Evolutionary conservation across 2,888 invertebrate species (phyloP), one percentile per base, ranked within the genome.

Genomic region (Aspidiotus destructor): DNA sequence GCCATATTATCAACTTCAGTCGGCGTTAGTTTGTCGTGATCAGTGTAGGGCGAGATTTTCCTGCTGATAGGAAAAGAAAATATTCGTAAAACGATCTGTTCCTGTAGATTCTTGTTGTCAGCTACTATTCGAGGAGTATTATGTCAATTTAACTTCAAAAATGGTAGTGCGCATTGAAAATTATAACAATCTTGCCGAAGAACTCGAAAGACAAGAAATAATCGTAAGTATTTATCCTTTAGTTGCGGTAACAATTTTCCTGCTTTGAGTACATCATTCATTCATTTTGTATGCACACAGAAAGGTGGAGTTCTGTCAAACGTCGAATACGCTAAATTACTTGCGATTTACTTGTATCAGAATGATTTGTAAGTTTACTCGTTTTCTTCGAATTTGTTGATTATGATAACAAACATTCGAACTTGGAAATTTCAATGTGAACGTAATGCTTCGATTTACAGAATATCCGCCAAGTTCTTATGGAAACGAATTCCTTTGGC

Each of bases 401-500:
- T 55, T 5, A 28, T 28, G 28, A 28, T 28, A 28, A 28, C 28
- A 28, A 5, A 28, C 28, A 28, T 28, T 28, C 5, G 28, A 28
- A 28, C 28, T 28, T 28, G 28, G 5, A 28, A 28, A 28, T 28
- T 28, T 28, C 5, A 28, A n/a, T 5, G 2, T 5, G 28, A 28
- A 5, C 28, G 28, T 28, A 28, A 28, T 5, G 10, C 48, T 13
- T 48, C n/a, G 10, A n/a, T 48, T 48, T 17, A 10, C 44, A 65
- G 65, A 65, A 42, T 65, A 8, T 65, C 65, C 7, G 65, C 65
- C 9, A 65, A 65, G 28, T 65, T 65, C 44, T 17, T 65, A 57
- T 65, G 65, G 65, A 65, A 65, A 28, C 42, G 65, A n/a, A 65
- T 65, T 10, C 65, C 65, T 10, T 16, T 65, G n/a, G 48, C 65